Percentiles rank a stretch among this genome's conserved stretches.
phyloP scores from a whole-genome alignment of 2,113 vertebrate genomes.

The Notarius quadriscutis region DNA sequence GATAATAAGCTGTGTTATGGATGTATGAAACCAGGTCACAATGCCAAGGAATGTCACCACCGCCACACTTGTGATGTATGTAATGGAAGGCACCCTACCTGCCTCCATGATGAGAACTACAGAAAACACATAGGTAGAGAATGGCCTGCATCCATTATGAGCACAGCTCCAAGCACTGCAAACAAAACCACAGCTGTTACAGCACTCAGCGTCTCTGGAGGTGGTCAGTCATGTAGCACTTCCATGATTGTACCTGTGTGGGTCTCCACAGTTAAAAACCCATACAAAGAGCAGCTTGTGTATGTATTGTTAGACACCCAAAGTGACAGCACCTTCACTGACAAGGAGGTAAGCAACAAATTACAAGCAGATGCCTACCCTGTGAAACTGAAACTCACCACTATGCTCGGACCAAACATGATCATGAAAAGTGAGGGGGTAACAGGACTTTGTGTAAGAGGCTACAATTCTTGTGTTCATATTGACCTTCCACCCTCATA shows the following conservation, averaged over 20 bases:
- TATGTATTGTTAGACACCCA: constrained; percentile 33
- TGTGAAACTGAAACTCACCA: constrained; percentile 39
- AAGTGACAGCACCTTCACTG: constrained; percentile 40
- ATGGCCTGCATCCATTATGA: too few species aligned
- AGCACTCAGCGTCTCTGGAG: not conserved
- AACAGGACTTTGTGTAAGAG: not conserved
- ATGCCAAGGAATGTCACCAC: too few species aligned
- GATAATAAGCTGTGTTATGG: too few species aligned
- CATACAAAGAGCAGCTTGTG: constrained; percentile 20
- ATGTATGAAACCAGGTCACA: too few species aligned
- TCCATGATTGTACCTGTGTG: constrained; percentile 39
- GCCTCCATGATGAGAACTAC: constrained; percentile 11
- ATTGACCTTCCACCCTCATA: constrained; percentile 7
- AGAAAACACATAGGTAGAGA: too few species aligned
- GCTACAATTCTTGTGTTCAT: not conserved
- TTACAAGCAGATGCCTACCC: constrained; percentile 9
- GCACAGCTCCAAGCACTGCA: not conserved
- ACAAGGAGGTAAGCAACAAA: constrained; percentile 3
- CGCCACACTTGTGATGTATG: not conserved
- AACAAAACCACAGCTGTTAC: constrained; percentile 2
- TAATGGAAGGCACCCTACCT: constrained; percentile 23
- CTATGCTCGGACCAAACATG: constrained; percentile 17
- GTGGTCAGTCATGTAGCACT: not conserved
- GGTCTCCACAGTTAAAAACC: constrained; percentile 15
- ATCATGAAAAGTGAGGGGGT: constrained; percentile 29